Base-by-base conservation (phyloP, 2,888 invertebrate species). In the Tetragnatha montana region DNA sequence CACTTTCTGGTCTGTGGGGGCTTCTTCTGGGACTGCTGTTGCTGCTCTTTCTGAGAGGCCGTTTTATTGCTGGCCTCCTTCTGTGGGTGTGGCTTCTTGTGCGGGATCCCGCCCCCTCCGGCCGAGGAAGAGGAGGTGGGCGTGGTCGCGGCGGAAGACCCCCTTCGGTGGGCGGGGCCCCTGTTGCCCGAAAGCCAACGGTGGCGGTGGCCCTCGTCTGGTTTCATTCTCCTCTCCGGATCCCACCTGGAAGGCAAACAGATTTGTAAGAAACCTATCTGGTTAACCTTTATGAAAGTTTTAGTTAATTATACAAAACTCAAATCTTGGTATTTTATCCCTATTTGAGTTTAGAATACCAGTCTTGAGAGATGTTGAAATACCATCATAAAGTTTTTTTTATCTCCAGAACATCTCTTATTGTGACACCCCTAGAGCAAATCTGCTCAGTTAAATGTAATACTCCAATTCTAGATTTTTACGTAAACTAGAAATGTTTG, bases 201-300 rank as follows among this genome's bases (percentile, higher is more conserved):
- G 94, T 98, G 98, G 84, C 96, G 95, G 35, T 97, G 95, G 2
- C 98, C 98, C 93, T 98, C 98, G 51, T 91, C 91, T 74, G 91
- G 91, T 50, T 91, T 91, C 82, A 91, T 87, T 19, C 91, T 73
- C 68, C 82, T 88, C 68, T 91, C 87, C 1, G 92, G 91, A 81
- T 90, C 91, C 91, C 88, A 92, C 35, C 88, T 92, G 78, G 14
- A 69, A 49, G 8, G 82, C n/a, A 21, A 1, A n/a, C 0, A 60
- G 60, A 7, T 60, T 60, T 60, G 17, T 35, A 35, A 35, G 35
- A 35, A 35, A 35, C 35, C 35, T 35, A 35, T 35, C 35, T 35
- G 4, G 35, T 35, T 35, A 35, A 35, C 4, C 2, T 35, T 35
- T 35, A 35, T 1, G 35, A 35, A 35, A 35, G 4, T 2, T 2